phyloP scores from a whole-genome alignment of 2,797 vertebrate genomes.

The Acrossocheilus fasciatus region DNA sequence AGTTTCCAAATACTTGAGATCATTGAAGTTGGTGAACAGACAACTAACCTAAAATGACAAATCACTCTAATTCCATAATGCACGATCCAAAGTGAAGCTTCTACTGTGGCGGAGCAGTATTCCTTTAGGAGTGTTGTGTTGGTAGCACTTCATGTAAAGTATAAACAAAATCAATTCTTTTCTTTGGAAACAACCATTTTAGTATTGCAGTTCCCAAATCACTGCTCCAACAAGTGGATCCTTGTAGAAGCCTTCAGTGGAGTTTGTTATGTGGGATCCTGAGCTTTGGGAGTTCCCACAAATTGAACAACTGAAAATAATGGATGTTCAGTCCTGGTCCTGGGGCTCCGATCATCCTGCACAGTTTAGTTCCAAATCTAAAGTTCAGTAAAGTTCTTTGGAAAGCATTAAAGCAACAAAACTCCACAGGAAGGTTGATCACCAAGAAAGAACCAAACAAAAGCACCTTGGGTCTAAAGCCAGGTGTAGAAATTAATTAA shows the following conservation, averaged over 20 bases:
- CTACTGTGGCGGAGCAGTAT: background rate
- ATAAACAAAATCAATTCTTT: constrained; percentile 14
- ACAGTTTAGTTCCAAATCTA: background rate
- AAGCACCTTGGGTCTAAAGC: constrained; percentile 8
- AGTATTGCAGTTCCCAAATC: constrained; percentile 38
- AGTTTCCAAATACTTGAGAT: constrained; percentile 25
- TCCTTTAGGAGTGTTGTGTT: background rate
- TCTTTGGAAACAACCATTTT: constrained; percentile 52
- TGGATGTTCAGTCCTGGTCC: background rate
- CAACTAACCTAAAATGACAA: constrained; percentile 19
- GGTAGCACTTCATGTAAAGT: constrained; percentile 3
- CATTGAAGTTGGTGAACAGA: background rate
- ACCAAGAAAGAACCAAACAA: background rate
- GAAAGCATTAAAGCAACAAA: constrained; percentile 38
- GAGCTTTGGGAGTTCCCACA: constrained; percentile 5
- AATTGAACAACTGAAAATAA: constrained; percentile 4
- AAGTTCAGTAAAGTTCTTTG: constrained; percentile 26
- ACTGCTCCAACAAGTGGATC: background rate
- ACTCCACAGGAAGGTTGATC: constrained; percentile 11
- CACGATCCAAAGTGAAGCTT: constrained; percentile 7
- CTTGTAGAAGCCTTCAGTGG: background rate
- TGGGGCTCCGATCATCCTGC: background rate
- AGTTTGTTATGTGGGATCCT: constrained; percentile 4
- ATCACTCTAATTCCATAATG: background rate
- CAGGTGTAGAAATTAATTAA: constrained; percentile 34